Base-by-base conservation (phyloP, 2,113 vertebrate species). In the Montifringilla adamsi region DNA sequence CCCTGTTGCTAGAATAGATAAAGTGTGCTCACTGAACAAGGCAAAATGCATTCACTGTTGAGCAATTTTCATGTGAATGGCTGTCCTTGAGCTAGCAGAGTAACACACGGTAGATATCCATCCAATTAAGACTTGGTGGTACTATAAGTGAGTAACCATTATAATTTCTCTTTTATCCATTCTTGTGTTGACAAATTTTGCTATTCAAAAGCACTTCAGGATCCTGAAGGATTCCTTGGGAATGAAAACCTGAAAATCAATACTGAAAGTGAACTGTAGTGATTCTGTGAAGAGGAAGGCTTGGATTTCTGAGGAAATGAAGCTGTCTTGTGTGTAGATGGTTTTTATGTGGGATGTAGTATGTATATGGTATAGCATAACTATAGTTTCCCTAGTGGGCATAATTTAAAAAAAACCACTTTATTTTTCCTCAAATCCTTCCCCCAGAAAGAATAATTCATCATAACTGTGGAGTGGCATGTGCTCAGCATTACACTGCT, bases 21-120 rank as follows among this genome's bases (percentile, higher is more conserved):
- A 94, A 89, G 83, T 81, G 43, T 92, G 69, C 79, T 94, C 24
- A 5, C 72, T 84, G 93, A 95, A 93, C 70, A 92, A 91, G 95
- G 93, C 87, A 92, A 87, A 94, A 96, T 44, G 56, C 80, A 86
- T 94, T 97, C 93, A 85, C 50, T 91, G 74, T 64, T 94, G 92
- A 96, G 83, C 86, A 70, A 87, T 96, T 95, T 96, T 93, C 94
- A 86, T 96, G 83, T 95, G 94, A 97, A 96, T 95, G 93, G 39
- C 86, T 92, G 97, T 97, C 96, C 96, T 98, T 97, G 96, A 97
- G 97, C 90, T 74, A 52, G 64, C 67, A 81, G 79, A 84, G 86
- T 82, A 82, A 88, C 59, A 68, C 56, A 67, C 60, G 52, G 62
- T 92, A 90, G 87, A 93, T 93, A 97, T 67, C 91, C 87, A 83